A percentile compares a stretch with the other conserved stretches of the same genome.
Conservation (phyloP, 1,140 invertebrate genomes). For the Pseudomyrmex pallidus region DNA sequence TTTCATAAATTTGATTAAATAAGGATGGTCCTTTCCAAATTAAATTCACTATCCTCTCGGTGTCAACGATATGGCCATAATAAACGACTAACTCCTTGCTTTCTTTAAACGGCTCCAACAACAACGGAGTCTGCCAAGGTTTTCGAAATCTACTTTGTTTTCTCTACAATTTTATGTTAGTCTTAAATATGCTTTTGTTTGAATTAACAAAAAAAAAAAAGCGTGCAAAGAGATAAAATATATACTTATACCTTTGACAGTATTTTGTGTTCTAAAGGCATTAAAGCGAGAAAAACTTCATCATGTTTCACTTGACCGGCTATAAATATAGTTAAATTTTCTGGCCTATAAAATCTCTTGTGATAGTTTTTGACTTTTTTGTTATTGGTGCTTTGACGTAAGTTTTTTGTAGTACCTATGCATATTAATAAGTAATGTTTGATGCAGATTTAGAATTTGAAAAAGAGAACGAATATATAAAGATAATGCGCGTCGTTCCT, state of each 20-base stretch:
- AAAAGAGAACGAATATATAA: no score
- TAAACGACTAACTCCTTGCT: constrained; percentile 85
- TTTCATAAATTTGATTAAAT: constrained; percentile 86
- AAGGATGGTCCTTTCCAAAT: constrained; percentile 93
- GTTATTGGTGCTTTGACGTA: constrained; percentile 92
- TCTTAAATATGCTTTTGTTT: background rate
- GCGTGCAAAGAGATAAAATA: no score
- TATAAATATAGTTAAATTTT: constrained; percentile 94
- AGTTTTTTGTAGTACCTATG: constrained; percentile 89
- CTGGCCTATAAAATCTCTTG: constrained; percentile 94
- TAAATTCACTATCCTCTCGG: constrained; percentile 91
- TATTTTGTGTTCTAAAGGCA: constrained; percentile 92
- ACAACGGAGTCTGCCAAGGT: constrained; percentile 89
- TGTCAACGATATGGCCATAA: constrained; percentile 93
- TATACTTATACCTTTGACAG: constrained; percentile 87
- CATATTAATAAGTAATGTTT: background rate
- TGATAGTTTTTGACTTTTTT: constrained; percentile 94
- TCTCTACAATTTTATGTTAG: constrained; percentile 82
- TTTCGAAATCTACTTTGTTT: constrained; percentile 87
- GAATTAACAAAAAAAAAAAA: background rate
- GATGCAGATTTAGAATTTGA: no score
- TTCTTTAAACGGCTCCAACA: constrained; percentile 87
- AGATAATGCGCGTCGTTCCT: background rate
- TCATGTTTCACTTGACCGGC: constrained; percentile 92
- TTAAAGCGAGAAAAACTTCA: constrained; percentile 91